phyloP scores from a whole-genome alignment of 2,797 vertebrate species.

The Lateolabrax maculatus region DNA sequence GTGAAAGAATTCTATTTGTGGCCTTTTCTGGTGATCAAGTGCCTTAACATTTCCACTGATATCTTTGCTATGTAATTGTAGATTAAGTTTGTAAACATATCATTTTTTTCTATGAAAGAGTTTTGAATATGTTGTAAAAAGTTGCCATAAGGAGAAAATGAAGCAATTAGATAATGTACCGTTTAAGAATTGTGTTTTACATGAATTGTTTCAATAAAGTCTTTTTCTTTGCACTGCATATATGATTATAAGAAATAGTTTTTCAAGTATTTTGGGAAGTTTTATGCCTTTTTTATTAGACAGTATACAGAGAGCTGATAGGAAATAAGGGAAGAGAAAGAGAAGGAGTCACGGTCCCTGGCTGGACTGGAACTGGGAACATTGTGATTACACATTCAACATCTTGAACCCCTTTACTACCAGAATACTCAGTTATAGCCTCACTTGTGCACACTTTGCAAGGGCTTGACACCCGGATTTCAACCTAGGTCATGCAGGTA shows the following conservation, averaged over 20 bases:
- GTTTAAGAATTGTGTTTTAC: slow-evolving; percentile 73
- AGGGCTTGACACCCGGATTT: not conserved
- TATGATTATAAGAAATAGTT: not conserved
- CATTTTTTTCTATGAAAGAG: slow-evolving; percentile 86
- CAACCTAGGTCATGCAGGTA: not conserved
- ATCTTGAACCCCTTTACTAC: not conserved
- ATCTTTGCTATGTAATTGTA: slow-evolving; percentile 76
- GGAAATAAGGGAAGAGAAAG: not conserved
- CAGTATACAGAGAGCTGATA: not conserved
- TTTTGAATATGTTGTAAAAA: slow-evolving; percentile 67
- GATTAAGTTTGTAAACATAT: slow-evolving; percentile 77
- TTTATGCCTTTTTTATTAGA: not conserved
- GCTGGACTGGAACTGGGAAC: not conserved
- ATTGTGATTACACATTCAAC: not conserved
- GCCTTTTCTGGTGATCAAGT: slow-evolving; percentile 80
- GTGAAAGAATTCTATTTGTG: slow-evolving; percentile 67
- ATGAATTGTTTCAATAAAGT: slow-evolving; percentile 81
- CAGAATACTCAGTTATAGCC: not conserved
- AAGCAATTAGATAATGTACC: slow-evolving; percentile 73
- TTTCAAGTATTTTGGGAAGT: not conserved
- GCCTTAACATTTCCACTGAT: slow-evolving; percentile 85
- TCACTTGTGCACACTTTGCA: not conserved
- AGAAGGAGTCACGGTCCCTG: not conserved
- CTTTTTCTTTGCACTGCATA: slow-evolving; percentile 79
- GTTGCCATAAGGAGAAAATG: slow-evolving; percentile 65